These are phyloP conservation scores for Sceloporus undulatus DNA, from an alignment of 2,113 vertebrate genomes.

Conservation along the genomic window DNA sequence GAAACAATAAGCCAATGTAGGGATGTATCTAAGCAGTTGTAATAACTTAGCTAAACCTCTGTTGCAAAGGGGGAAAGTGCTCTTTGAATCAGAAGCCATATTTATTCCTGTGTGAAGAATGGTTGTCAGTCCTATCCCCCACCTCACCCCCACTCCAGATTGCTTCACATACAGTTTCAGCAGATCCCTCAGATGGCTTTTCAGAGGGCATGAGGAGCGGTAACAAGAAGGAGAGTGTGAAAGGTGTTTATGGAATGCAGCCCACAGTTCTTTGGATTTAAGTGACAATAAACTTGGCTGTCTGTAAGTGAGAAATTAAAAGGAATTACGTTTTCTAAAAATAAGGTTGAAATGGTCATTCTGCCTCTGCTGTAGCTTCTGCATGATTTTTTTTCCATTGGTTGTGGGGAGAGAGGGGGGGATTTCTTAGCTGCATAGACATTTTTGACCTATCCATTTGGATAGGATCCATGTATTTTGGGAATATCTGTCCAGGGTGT, in stretches of 20 bases:
- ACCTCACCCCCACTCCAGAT: not conserved
- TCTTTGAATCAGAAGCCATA: not conserved
- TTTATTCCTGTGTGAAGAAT: not conserved
- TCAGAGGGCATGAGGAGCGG: not conserved
- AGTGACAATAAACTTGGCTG: not conserved
- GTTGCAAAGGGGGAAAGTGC: not conserved
- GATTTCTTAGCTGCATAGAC: not conserved
- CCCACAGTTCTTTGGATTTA: not conserved
- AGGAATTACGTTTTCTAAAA: not conserved
- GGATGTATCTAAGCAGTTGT: not conserved
- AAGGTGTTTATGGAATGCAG: not conserved
- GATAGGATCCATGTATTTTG: not conserved
- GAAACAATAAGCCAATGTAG: not conserved
- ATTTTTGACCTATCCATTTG: not conserved
- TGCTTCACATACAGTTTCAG: not conserved
- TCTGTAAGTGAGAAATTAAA: not conserved
- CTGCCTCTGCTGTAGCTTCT: not conserved
- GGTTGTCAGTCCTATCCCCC: not conserved
- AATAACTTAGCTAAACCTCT: not conserved
- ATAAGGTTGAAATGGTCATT: constrained; percentile 16
- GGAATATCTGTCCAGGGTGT: not conserved
- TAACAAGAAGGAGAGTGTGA: not conserved
- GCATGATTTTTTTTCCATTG: constrained; percentile 14
- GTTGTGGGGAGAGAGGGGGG: not conserved
- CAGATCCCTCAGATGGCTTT: not conserved